Evolutionary conservation across 2,113 vertebrate species (phyloP).

Genomic region (Acanthisitta chloris): DNA sequence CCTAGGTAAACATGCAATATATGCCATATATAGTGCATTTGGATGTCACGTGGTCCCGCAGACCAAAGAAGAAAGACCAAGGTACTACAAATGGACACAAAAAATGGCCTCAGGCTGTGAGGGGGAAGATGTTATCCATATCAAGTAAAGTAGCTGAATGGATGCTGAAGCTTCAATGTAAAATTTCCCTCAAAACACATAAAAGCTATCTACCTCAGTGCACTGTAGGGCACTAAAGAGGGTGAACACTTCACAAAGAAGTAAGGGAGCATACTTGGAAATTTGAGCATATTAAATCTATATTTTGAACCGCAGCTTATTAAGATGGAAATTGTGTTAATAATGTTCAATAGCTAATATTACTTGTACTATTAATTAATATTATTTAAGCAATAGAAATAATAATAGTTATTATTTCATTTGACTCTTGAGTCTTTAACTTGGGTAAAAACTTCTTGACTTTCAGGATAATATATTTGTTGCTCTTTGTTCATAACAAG

Average conservation of each 20-base stretch:
- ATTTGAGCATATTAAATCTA: background rate
- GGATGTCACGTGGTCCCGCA: background rate
- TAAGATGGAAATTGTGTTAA: background rate
- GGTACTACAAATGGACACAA: background rate
- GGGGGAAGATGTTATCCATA: background rate
- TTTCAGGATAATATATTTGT: background rate
- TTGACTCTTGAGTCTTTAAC: background rate
- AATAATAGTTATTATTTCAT: background rate
- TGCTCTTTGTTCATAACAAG: background rate
- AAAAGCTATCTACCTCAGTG: background rate
- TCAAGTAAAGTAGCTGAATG: too few relatives aligned
- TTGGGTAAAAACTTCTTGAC: background rate
- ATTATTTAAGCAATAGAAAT: too few relatives aligned
- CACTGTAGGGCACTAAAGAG: background rate
- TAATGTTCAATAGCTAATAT: too few relatives aligned
- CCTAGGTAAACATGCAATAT: background rate
- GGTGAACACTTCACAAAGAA: background rate
- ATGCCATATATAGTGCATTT: background rate
- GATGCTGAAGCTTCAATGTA: background rate
- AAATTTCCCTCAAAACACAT: background rate
- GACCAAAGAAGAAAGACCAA: background rate
- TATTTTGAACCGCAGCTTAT: background rate
- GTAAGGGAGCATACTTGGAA: background rate
- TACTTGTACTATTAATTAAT: too few relatives aligned
- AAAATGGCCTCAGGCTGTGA: accelerated